Base-by-base conservation (phyloP, 2,888 invertebrate species). In the Helicoverpa assulta region DNA sequence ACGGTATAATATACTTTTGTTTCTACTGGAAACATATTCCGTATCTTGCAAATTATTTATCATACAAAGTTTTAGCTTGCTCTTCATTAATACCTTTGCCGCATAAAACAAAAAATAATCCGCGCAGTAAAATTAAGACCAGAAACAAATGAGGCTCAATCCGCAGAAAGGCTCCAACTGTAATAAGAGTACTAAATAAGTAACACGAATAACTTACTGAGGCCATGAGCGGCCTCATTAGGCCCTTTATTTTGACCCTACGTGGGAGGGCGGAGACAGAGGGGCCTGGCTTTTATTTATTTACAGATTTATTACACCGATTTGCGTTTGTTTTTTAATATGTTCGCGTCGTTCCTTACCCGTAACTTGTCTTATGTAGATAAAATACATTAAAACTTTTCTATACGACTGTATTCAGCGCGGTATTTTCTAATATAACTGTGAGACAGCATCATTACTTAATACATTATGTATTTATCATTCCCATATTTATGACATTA, bases 191-290 rank as follows among this genome's bases (percentile, higher is more conserved):
- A 81, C 76, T 84, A 85, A 86, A 84, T 81, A 81, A 85, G 79
- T 81, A 71, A 83, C 77, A 76, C 50, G 75, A 82, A 87, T 83
- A 85, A 83, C 81, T 81, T 79, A 83, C 72, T 77, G 74, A 76
- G 76, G 63, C 78, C 72, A 73, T 76, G 76, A 79, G 77, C 71
- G 80, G 78, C 67, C 84, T 90, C 87, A 90, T 89, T 88, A 90
- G 83, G 85, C 79, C 84, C 84, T 86, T 88, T 86, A 85, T 86
- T 86, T 86, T 76, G 82, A 74, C 84, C 80, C 87, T 69, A 83
- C 88, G 89, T 89, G 86, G 89, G 89, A 85, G 89, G 88, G 83
- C 82, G 78, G 65, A 88, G 86, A 89, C 86, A 86, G 88, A 90
- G 85, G 86, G 70, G 52, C 61, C 70, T 52, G 67, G 73, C 75